Percentiles rank a stretch among this genome's conserved stretches.
These are phyloP conservation scores for Scolopax rusticola DNA, from an alignment of 2,797 vertebrate species.

Conservation along the genomic window DNA sequence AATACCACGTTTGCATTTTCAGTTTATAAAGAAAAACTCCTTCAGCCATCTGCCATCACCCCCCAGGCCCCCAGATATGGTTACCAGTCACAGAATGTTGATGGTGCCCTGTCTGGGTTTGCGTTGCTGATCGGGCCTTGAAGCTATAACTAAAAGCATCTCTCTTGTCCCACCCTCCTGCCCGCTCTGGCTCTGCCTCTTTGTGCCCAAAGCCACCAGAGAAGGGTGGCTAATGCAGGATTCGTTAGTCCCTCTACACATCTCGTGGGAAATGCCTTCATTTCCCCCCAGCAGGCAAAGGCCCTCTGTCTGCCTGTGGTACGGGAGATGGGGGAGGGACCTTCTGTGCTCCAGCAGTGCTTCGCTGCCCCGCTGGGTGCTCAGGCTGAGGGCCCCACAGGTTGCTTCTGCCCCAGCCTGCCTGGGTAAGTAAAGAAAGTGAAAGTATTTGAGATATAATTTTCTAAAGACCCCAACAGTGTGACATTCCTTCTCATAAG, in stretches of 20 bases:
- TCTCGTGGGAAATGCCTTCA: rapidly evolving
- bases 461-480: not conserved
- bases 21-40: not conserved
- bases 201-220: rapidly evolving
- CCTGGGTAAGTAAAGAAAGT: too few relatives aligned
- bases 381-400: not conserved
- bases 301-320: not conserved
- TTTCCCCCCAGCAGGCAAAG: not conserved
- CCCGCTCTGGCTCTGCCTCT: rapidly evolving
- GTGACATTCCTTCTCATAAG: rapidly evolving
- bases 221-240: rapidly evolving
- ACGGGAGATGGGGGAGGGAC: rapidly evolving
- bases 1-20: not conserved
- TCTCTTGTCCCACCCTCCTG: rapidly evolving
- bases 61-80: not conserved
- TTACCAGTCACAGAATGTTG: not conserved
- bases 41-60: not conserved
- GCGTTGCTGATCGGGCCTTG: rapidly evolving
- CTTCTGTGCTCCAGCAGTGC: not conserved
- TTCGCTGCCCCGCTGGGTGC: rapidly evolving
- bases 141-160: not conserved
- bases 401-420: not conserved
- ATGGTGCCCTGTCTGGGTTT: not conserved
- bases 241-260: not conserved
- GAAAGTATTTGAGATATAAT: rapidly evolving